Base-by-base conservation (phyloP, 2,888 invertebrate species). In the Deilephila porcellus region DNA sequence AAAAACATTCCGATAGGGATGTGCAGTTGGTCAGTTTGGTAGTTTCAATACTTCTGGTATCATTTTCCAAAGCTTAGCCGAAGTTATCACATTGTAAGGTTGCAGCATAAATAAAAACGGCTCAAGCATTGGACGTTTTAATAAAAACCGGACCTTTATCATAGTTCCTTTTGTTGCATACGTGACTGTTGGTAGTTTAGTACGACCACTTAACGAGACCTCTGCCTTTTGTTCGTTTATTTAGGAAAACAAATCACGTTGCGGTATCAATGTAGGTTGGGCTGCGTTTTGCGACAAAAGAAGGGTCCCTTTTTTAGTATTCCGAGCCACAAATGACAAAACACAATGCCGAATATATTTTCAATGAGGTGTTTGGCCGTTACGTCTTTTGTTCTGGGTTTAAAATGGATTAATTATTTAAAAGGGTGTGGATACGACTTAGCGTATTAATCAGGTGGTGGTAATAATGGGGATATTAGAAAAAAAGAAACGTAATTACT, bases 101-200 rank as follows among this genome's bases (percentile, higher is more conserved):
- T 75, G 77, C 80, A 78, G 79, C 81, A 88, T 89, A 88, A 88
- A 90, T 88, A 89, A 88, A 88, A 85, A 83, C 84, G 84, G 78
- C 82, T 85, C 83, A 80, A 83, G 80, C 77, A 81, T 85, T 85
- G 82, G 85, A 85, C 87, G 82, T 86, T 90, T 90, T 90, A 90
- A 90, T 90, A 89, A 89, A 89, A 88, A 85, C 81, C 79, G 78
- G 83, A 88, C 90, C 90, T 89, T 81, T 87, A 88, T 90, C 90
- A 90, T 89, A 89, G 83, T 84, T 80, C 85, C 84, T 89, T 67
- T 90, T 88, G 88, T 88, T 85, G 84, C 83, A 85, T 87, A 90
- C 90, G 90, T 90, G 89, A 89, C 88, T 81, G 79, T 78, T 77
- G 79, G 83, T 85, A 85, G 85, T 85, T 84, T 80, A 80, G 79